phyloP scores from a whole-genome alignment of 2,888 invertebrate species.

The Philopedon plagiatum region DNA sequence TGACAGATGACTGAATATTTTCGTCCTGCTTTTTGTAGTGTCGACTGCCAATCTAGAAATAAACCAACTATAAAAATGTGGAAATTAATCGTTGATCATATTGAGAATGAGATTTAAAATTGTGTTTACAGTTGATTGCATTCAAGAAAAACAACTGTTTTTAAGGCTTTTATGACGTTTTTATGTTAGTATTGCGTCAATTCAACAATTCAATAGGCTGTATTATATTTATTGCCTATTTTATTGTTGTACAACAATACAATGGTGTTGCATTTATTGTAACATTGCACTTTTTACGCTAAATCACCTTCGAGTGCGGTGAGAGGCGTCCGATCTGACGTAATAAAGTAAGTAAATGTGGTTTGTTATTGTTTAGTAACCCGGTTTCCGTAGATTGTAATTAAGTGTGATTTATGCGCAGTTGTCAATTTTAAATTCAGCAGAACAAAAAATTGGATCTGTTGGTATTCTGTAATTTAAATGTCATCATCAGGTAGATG shows the following conservation, averaged over 20 bases:
- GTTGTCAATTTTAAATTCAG: slow-evolving; percentile 1
- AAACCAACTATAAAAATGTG: no score
- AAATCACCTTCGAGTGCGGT: slow-evolving; percentile 27
- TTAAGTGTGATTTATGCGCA: slow-evolving; percentile 7
- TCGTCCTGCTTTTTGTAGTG: no score
- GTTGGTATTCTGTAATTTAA: background rate
- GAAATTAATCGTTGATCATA: no score
- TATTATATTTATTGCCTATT: background rate
- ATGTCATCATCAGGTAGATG: background rate
- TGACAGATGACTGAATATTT: no score
- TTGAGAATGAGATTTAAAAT: no score
- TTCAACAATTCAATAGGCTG: background rate
- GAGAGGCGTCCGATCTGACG: slow-evolving; percentile 29
- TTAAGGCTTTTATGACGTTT: background rate
- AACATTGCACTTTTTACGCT: slow-evolving; percentile 9
- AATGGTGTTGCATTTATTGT: slow-evolving; percentile 2
- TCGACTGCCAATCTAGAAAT: no score
- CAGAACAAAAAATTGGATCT: background rate
- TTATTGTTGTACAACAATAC: background rate
- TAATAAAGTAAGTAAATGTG: background rate
- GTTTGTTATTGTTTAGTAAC: background rate
- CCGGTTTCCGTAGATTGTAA: slow-evolving; percentile 13
- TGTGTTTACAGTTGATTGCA: no score
- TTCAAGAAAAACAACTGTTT: no score
- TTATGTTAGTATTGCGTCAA: background rate